A percentile compares a stretch with the other conserved stretches of the same genome.
Evolutionary conservation across 2,113 vertebrate genomes (phyloP).

Genomic region (Ailuropoda melanoleuca): DNA sequence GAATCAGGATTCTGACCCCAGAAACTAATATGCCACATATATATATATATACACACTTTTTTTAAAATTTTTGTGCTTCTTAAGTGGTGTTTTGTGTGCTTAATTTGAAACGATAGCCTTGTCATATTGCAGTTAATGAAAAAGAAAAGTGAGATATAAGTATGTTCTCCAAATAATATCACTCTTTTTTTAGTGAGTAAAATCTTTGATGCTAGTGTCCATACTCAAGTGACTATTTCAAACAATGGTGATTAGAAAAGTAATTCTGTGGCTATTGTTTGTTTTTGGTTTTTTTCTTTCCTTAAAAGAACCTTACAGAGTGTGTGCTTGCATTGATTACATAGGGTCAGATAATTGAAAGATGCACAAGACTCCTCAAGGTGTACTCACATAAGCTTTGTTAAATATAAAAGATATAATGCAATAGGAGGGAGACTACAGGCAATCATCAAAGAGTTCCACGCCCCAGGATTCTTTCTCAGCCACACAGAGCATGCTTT

Average conservation of each 20-base stretch:
- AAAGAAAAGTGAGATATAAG: background rate
- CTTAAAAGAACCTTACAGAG: background rate
- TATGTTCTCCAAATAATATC: background rate
- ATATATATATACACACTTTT: background rate
- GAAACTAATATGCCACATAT: background rate
- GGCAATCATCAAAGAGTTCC: background rate
- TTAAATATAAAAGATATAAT: background rate
- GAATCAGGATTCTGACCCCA: background rate
- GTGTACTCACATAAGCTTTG: background rate
- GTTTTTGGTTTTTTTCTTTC: background rate
- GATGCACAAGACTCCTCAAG: background rate
- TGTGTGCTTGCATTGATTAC: background rate
- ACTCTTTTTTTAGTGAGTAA: background rate
- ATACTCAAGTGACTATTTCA: background rate
- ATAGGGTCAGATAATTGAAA: background rate
- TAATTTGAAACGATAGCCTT: background rate
- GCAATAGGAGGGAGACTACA: background rate
- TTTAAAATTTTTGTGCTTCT: too few species aligned
- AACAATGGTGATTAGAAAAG: background rate
- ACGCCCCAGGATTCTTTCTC: background rate
- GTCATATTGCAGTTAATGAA: background rate
- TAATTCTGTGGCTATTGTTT: background rate
- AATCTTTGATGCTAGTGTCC: background rate
- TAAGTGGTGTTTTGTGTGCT: background rate
- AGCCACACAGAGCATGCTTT: background rate